Percentiles rank a stretch among this genome's conserved stretches.
Conservation (phyloP, 2,888 invertebrate genomes). For the Tetrapedia diversipes region DNA sequence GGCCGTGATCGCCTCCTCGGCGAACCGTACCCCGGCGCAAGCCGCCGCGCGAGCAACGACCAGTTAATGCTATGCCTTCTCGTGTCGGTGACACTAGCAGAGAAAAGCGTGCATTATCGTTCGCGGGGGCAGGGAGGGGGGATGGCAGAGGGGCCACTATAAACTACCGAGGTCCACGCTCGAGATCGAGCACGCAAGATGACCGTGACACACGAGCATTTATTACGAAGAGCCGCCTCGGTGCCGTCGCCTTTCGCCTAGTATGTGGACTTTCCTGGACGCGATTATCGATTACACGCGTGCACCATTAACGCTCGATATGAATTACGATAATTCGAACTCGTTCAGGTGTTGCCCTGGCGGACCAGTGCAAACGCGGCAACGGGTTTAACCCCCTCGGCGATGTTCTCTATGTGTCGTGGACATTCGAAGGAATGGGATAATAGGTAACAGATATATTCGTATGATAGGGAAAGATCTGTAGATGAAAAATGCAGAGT, state of each 20-base stretch:
- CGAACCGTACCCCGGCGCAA: slow-evolving; percentile 25
- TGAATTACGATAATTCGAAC: slow-evolving; percentile 42
- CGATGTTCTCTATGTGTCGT: no score
- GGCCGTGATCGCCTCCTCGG: slow-evolving; percentile 38
- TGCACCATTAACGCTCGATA: slow-evolving; percentile 36
- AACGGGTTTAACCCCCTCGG: no score
- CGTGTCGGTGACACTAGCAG: slow-evolving; percentile 65
- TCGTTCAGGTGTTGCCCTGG: not conserved
- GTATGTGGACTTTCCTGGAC: not conserved
- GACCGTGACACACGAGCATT: slow-evolving; percentile 66
- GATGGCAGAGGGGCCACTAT: slow-evolving; percentile 57
- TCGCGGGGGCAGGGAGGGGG: slow-evolving; percentile 13
- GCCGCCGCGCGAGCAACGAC: slow-evolving; percentile 73
- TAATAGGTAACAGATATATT: no score
- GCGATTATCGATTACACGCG: slow-evolving; percentile 28
- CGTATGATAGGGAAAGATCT: no score
- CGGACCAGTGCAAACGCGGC: no score
- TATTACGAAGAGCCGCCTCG: slow-evolving; percentile 61
- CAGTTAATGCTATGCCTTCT: slow-evolving; percentile 77
- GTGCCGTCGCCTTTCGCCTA: not conserved
- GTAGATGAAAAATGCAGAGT: no score
- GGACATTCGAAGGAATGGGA: no score
- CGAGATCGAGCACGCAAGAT: slow-evolving; percentile 66
- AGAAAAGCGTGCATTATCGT: slow-evolving; percentile 74
- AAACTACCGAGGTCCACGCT: slow-evolving; percentile 58